Conservation (phyloP, 2,888 invertebrate species). For the Oscheius myriophilus region DNA sequence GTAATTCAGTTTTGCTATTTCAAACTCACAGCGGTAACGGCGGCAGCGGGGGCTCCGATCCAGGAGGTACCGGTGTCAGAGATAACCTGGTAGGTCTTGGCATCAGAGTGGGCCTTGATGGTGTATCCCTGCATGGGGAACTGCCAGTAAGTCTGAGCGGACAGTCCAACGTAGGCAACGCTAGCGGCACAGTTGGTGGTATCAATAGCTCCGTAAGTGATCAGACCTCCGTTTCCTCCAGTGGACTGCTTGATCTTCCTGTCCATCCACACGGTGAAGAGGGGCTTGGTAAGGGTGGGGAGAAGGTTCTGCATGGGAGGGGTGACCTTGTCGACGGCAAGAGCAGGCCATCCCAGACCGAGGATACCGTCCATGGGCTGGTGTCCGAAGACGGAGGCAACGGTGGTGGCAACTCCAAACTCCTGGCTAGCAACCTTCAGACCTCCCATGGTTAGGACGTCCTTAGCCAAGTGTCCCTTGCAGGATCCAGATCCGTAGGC, state of each 20-base stretch:
- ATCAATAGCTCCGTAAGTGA: constrained; percentile 66
- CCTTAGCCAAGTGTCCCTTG: constrained; percentile 59
- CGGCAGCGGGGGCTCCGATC: constrained; percentile 52
- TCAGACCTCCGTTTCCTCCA: constrained; percentile 33
- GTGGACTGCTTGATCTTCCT: constrained; percentile 31
- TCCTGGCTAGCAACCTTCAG: constrained; percentile 52
- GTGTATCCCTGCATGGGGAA: constrained; percentile 56
- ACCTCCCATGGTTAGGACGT: constrained; percentile 57
- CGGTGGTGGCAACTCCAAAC: constrained; percentile 56
- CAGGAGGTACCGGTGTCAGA: constrained; percentile 65
- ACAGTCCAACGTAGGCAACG: constrained; percentile 58
- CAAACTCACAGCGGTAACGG: constrained; percentile 33
- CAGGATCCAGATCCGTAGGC: constrained; percentile 64
- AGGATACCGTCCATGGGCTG: constrained; percentile 65
- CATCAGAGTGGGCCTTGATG: constrained; percentile 45
- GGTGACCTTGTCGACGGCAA: constrained; percentile 88
- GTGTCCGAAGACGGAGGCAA: constrained; percentile 62
- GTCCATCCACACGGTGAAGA: constrained; percentile 93
- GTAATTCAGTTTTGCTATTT: too few species aligned
- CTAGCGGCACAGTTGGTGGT: constrained; percentile 56
- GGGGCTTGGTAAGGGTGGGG: constrained; percentile 78
- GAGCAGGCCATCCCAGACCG: constrained; percentile 66
- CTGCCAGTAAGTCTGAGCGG: constrained; percentile 66
- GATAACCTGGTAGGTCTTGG: constrained; percentile 50
- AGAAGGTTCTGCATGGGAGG: constrained; percentile 94